These are phyloP conservation scores for Drosophila hamatofila DNA, from an alignment of 2,888 invertebrate genomes.

Conservation along the genomic window DNA sequence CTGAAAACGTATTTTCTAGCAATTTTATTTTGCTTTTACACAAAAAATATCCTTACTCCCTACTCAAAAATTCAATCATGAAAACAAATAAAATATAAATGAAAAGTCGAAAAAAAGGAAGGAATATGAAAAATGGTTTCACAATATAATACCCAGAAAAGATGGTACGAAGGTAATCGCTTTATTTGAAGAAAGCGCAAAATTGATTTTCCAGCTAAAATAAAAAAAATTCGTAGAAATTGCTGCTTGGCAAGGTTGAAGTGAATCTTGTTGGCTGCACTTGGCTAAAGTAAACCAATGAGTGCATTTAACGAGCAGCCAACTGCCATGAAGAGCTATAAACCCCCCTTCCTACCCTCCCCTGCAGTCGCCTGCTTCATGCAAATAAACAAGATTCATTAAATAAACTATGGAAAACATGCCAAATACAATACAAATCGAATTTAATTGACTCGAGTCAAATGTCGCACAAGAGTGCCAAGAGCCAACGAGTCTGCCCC, in stretches of 20 bases:
- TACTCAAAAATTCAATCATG: not conserved
- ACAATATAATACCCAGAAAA: not conserved
- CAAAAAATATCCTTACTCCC: not conserved
- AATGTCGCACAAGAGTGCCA: constrained; percentile 65
- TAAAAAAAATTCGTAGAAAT: constrained; percentile 13
- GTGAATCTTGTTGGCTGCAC: constrained; percentile 21
- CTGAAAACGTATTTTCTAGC: not conserved
- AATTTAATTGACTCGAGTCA: constrained; percentile 76
- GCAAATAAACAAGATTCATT: constrained; percentile 59
- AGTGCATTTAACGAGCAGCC: constrained; percentile 1
- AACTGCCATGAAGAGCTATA: not conserved
- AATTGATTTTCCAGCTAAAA: constrained; percentile 30
- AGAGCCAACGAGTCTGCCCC: constrained; percentile 30
- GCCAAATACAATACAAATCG: constrained; percentile 64
- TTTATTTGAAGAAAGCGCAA: not conserved
- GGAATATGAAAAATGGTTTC: not conserved
- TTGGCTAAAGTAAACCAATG: constrained; percentile 20
- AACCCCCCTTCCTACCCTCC: not conserved
- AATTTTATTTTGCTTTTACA: not conserved
- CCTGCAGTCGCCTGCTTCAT: not conserved
- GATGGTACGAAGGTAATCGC: constrained; percentile 2
- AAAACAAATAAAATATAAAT: not conserved
- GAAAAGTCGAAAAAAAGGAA: not conserved
- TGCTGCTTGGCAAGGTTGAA: not conserved
- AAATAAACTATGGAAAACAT: constrained; percentile 53